These are phyloP conservation scores for Volucella bombylans DNA, from an alignment of 2,888 invertebrate genomes.

Conservation along the genomic window DNA sequence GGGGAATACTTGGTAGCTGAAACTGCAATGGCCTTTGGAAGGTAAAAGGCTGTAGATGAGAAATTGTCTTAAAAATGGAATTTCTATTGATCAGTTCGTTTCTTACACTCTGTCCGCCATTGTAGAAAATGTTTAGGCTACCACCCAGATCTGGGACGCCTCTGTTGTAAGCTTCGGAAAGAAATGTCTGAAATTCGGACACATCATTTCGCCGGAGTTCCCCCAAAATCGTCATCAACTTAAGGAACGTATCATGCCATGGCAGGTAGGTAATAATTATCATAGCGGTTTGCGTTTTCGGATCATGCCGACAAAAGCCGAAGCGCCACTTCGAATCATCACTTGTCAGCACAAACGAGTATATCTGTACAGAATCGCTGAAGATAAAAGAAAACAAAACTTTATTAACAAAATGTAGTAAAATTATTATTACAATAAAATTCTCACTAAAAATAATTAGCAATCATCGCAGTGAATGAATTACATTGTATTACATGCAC, in stretches of 20 bases:
- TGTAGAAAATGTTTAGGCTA: conserved; percentile 85
- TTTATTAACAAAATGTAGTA: not conserved
- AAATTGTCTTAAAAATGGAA: conserved; percentile 79
- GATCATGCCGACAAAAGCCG: conserved; percentile 98
- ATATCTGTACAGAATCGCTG: conserved; percentile 94
- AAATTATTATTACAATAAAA: not conserved
- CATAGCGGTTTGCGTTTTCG: conserved; percentile 92
- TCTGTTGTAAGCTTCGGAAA: conserved; percentile 87
- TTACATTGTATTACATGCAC: no score
- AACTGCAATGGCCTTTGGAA: conserved; percentile 90
- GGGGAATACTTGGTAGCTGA: conserved; percentile 95
- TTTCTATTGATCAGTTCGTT: conserved; percentile 77
- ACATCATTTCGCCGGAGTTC: conserved; percentile 79
- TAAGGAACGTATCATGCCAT: conserved; percentile 97
- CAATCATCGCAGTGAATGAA: no score
- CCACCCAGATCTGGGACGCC: conserved; percentile 88
- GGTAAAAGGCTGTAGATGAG: conserved; percentile 86
- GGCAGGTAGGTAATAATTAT: conserved; percentile 94
- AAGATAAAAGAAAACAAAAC: conserved; percentile 49
- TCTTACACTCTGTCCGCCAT: conserved; percentile 85
- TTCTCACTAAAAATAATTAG: not conserved
- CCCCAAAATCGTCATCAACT: conserved; percentile 79
- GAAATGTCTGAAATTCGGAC: conserved; percentile 83
- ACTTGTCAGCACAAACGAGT: conserved; percentile 98
- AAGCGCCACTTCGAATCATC: conserved; percentile 98